These are phyloP conservation scores for Conus betulinus DNA, from an alignment of 1,140 invertebrate species.

Conservation along the genomic window DNA sequence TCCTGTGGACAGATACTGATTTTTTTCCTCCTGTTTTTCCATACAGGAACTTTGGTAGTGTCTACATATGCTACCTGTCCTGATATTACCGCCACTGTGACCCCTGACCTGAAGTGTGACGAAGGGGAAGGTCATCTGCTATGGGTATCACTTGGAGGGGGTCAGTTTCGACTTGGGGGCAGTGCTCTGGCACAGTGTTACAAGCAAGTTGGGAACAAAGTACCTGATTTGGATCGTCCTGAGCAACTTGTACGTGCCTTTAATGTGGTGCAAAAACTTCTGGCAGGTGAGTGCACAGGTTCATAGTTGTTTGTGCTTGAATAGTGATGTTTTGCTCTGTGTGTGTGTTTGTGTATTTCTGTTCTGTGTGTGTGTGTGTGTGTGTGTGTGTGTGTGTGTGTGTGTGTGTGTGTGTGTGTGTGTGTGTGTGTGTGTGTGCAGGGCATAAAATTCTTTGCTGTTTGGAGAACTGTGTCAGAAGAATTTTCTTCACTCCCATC, in stretches of 20 bases:
- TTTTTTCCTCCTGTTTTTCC: background rate
- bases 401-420: background rate
- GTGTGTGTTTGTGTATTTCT: background rate
- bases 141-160: constrained; percentile 83
- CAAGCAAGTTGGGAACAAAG: constrained; percentile 87
- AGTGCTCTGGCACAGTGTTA: constrained; percentile 94
- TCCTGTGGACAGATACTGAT: too few species aligned
- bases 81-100: constrained; percentile 79
- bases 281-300: constrained; percentile 74
- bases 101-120: constrained; percentile 91
- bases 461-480: too few species aligned
- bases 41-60: constrained; percentile 89
- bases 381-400: background rate
- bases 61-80: constrained; percentile 94
- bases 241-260: constrained; percentile 28
- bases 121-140: constrained; percentile 78
- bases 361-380: background rate
- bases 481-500: too few species aligned
- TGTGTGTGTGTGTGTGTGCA: background rate
- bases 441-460: too few species aligned
- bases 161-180: constrained; percentile 84
- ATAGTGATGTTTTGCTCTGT: background rate
- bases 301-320: too few species aligned
- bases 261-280: constrained; percentile 55
- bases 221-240: constrained; percentile 88